Conservation (phyloP, 2,888 invertebrate genomes). For the Epirrhoe tristata region DNA sequence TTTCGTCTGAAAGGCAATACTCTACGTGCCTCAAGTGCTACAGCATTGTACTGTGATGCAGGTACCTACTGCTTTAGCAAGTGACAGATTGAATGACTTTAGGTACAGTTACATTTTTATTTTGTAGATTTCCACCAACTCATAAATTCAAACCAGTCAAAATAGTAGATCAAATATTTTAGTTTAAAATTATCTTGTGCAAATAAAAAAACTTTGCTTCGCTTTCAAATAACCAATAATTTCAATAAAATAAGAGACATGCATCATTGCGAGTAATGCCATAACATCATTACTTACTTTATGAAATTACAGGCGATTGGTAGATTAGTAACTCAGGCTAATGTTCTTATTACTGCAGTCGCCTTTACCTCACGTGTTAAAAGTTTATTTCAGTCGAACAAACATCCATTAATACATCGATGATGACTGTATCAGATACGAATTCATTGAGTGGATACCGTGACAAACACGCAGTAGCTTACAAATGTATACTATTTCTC, state of each 20-base stretch:
- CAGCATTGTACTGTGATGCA: conserved; percentile 10
- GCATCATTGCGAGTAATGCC: too few relatives aligned
- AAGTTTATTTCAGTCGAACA: neutral
- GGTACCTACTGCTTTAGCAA: conserved; percentile 25
- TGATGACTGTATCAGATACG: neutral
- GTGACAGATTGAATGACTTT: conserved; percentile 18
- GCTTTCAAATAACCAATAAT: too few relatives aligned
- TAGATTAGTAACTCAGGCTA: neutral
- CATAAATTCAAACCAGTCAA: too few relatives aligned
- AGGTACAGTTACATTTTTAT: neutral
- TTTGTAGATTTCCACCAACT: neutral
- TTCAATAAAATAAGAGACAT: neutral
- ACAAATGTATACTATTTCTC: neutral
- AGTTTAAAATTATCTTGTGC: too few relatives aligned
- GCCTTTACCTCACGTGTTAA: neutral
- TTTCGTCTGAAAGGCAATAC: conserved; percentile 33
- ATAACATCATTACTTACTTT: too few relatives aligned
- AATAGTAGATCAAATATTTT: too few relatives aligned
- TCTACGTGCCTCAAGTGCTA: conserved; percentile 33
- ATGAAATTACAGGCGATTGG: neutral
- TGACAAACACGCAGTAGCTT: neutral
- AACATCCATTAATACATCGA: too few relatives aligned
- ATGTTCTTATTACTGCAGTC: neutral
- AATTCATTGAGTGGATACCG: neutral
- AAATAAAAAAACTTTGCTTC: too few relatives aligned